A percentile compares a stretch with the other conserved stretches of the same genome.
phyloP scores from a whole-genome alignment of 1,140 invertebrate species.

The Bicyclus anynana region DNA sequence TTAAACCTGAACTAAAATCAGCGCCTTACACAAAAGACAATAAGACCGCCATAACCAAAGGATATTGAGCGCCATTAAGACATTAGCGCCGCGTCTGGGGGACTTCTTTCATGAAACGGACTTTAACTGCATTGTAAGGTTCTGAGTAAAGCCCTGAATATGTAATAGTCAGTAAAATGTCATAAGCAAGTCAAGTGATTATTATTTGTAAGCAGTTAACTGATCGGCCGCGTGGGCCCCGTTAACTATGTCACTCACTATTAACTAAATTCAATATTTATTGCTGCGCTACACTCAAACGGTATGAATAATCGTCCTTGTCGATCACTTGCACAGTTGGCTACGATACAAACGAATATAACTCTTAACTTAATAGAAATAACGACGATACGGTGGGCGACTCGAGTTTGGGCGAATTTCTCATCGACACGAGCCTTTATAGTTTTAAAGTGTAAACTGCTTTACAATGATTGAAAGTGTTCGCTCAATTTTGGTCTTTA shows the following conservation, averaged over 20 bases:
- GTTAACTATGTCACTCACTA: slow-evolving; percentile 20
- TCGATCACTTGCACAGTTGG: not conserved
- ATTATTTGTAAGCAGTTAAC: slow-evolving; percentile 4
- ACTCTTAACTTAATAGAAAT: not conserved
- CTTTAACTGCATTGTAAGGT: no score
- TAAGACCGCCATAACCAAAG: no score
- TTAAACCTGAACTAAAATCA: no score
- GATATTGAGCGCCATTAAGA: no score
- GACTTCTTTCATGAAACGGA: no score
- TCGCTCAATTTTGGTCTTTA: not conserved
- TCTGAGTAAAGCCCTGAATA: no score
- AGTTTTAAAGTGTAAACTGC: slow-evolving; percentile 4
- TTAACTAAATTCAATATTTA: slow-evolving; percentile 22
- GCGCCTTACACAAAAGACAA: no score
- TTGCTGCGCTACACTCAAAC: slow-evolving; percentile 12
- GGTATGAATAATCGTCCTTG: slow-evolving; percentile 14
- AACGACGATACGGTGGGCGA: not conserved
- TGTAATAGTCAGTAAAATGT: no score
- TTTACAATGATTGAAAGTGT: no score
- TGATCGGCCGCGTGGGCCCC: slow-evolving; percentile 14
- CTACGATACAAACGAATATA: not conserved
- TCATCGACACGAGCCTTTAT: not conserved
- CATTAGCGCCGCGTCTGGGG: no score
- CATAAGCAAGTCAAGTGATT: not conserved
- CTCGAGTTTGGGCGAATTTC: not conserved